phyloP scores from a whole-genome alignment of 2,888 invertebrate species.

The Drepanosiphum platanoidis region DNA sequence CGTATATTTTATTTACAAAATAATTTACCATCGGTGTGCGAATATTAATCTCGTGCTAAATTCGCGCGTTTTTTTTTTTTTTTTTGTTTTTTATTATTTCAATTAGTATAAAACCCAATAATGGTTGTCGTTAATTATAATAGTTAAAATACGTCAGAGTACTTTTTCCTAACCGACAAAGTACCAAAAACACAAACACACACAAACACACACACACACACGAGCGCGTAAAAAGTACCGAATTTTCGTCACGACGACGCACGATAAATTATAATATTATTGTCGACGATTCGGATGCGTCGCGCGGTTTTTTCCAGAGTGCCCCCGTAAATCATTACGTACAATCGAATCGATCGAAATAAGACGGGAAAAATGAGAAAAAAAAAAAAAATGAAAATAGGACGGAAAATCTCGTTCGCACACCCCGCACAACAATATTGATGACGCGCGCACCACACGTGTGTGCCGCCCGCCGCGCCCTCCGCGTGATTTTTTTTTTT shows the following conservation, averaged over 20 bases:
- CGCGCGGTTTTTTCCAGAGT: not conserved
- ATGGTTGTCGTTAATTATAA: not conserved
- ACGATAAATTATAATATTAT: not conserved
- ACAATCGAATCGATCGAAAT: not conserved
- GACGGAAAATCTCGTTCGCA: not conserved
- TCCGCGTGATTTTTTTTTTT: no score
- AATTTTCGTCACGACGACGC: not conserved
- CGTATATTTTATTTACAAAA: constrained; percentile 26
- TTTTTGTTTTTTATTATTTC: not conserved
- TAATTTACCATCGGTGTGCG: constrained; percentile 15
- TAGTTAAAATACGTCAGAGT: not conserved
- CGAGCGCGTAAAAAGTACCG: no score
- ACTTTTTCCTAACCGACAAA: not conserved
- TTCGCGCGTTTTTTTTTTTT: not conserved
- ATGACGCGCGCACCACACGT: no score
- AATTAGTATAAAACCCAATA: not conserved
- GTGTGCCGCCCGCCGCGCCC: not conserved
- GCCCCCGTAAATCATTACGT: not conserved
- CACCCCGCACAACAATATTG: no score
- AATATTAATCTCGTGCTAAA: not conserved
- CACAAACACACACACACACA: no score
- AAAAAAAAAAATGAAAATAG: not conserved
- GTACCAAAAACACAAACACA: no score
- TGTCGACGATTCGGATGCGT: not conserved
- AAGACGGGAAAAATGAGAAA: no score